Evolutionary conservation across 2,888 invertebrate genomes (phyloP).

Genomic region (Andrena bicolor): DNA sequence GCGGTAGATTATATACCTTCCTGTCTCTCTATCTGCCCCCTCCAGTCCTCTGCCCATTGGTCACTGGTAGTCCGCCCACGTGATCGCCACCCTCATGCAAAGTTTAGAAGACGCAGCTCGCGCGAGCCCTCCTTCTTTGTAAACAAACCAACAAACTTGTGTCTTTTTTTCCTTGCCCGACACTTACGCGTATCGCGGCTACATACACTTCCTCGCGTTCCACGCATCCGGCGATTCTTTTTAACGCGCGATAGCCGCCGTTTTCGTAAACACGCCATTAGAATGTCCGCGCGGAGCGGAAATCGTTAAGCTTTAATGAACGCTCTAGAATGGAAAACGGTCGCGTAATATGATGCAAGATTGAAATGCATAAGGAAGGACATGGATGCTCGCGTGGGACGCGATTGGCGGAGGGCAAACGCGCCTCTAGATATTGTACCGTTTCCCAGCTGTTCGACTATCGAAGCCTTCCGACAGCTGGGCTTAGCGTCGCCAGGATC

Average conservation of each 20-base stretch:
- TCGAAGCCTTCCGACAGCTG: slow-evolving; percentile 33
- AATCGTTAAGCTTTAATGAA: not conserved
- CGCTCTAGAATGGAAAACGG: not conserved
- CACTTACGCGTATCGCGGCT: not conserved
- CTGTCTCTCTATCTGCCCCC: slow-evolving; percentile 9
- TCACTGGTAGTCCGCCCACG: slow-evolving; percentile 48
- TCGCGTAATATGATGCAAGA: not conserved
- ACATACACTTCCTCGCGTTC: not conserved
- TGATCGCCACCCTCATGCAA: slow-evolving; percentile 52
- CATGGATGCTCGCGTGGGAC: not conserved
- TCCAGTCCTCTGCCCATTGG: not conserved
- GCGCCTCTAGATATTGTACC: slow-evolving; percentile 47
- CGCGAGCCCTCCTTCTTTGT: slow-evolving; percentile 20
- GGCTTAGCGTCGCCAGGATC: slow-evolving; percentile 21
- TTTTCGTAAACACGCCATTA: not conserved
- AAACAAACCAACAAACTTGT: slow-evolving; percentile 32
- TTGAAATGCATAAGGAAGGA: not conserved
- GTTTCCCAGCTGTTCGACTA: slow-evolving; percentile 47
- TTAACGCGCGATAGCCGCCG: not conserved
- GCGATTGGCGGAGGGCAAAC: slow-evolving; percentile 40
- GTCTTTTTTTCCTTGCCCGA: not conserved
- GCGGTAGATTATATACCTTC: slow-evolving; percentile 78
- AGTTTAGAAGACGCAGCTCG: slow-evolving; percentile 52
- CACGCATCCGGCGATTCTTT: not conserved
- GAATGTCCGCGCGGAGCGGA: not conserved